A percentile compares a stretch with the other conserved stretches of the same genome.
Evolutionary conservation across 2,113 vertebrate species (phyloP).

Genomic region (Cacatua alba): DNA sequence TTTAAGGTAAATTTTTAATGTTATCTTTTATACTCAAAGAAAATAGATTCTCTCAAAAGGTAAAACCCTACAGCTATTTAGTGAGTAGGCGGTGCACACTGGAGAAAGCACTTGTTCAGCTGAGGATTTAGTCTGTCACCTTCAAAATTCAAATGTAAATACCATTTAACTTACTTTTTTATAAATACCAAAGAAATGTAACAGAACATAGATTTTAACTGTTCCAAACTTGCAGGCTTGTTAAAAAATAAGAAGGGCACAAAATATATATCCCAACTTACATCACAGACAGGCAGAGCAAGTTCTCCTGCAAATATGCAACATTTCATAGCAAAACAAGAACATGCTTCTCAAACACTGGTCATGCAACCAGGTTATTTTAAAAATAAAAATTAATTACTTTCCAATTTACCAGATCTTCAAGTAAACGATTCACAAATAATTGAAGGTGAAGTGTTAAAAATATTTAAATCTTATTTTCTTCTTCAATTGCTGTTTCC

Average conservation of each 20-base stretch:
- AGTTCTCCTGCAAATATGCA: background rate
- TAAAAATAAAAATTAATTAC: background rate
- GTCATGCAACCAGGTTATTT: background rate
- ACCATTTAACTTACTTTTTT: background rate
- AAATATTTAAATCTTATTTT: background rate
- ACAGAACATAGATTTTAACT: background rate
- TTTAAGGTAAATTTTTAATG: background rate
- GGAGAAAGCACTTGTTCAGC: background rate
- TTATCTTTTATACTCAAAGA: background rate
- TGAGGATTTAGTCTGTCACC: background rate
- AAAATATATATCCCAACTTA: background rate
- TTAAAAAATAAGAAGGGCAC: background rate
- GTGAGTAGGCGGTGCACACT: background rate
- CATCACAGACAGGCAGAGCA: background rate
- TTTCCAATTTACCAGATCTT: background rate
- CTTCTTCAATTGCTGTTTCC: background rate
- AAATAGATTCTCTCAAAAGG: background rate
- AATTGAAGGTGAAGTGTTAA: background rate
- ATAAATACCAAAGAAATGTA: background rate
- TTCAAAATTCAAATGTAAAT: background rate
- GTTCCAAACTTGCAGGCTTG: background rate
- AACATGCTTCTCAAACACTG: background rate
- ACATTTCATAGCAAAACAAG: background rate
- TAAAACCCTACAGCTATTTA: background rate
- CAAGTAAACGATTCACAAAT: background rate